These are phyloP conservation scores for Hippocampus barbouri DNA, from an alignment of 2,113 vertebrate genomes.

Conservation along the genomic window DNA sequence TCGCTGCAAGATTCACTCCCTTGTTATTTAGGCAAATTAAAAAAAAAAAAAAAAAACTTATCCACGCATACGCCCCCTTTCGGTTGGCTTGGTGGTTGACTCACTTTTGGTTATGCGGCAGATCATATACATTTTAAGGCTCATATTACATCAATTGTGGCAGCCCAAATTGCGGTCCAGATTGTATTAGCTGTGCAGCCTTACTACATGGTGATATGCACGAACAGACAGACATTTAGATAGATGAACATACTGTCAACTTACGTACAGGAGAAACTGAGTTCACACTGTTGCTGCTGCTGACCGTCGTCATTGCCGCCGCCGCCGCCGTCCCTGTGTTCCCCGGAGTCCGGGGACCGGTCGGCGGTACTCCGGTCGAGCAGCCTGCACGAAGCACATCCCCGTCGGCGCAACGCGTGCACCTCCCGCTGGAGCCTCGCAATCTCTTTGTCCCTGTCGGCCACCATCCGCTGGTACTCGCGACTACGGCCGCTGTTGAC, in stretches of 20 bases:
- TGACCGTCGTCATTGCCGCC: constrained; percentile 4
- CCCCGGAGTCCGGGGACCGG: background rate
- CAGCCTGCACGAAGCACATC: constrained; percentile 27
- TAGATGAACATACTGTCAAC: background rate
- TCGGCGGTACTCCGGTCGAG: background rate
- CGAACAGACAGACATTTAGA: no score
- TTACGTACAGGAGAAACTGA: constrained; percentile 44
- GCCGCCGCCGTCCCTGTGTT: background rate
- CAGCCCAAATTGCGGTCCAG: no score
- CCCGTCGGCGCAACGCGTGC: constrained; percentile 27
- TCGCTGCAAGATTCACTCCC: no score
- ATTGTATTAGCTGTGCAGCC: no score
- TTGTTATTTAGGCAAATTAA: no score
- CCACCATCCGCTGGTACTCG: constrained; percentile 59
- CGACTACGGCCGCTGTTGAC: constrained; percentile 40
- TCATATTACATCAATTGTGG: no score
- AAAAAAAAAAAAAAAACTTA: no score
- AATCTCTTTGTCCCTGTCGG: constrained; percentile 65
- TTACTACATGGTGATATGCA: no score
- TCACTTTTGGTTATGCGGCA: no score
- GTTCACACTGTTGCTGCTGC: constrained; percentile 40
- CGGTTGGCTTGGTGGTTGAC: no score
- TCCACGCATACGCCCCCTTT: no score
- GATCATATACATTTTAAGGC: no score
- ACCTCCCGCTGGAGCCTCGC: constrained; percentile 51